Base-by-base conservation (phyloP, 2,797 vertebrate species). In the Poeciliopsis gracilis region DNA sequence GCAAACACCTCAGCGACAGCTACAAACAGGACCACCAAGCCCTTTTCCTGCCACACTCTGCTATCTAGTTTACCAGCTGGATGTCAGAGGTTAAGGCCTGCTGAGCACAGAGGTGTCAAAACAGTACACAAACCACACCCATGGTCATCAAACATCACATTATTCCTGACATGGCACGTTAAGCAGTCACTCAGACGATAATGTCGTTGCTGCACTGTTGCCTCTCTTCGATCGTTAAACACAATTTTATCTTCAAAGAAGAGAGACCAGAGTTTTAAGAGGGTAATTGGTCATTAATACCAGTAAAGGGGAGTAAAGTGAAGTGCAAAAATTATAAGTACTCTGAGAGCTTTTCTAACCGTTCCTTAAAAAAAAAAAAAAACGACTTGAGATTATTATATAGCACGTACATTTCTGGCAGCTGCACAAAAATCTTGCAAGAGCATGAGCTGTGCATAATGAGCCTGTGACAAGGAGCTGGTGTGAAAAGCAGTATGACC, bases 81-180 rank as follows among this genome's bases (percentile, higher is more conserved):
- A 93, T 91, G 91, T 92, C 90, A 90, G 78, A 83, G 92, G 93
- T 93, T 92, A 93, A 90, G 92, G 93, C 86, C 91, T 88, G 88
- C 75, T 90, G 72, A 84, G 82, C 82, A 86, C 82, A 87, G 72
- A 41, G 78, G 80, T 90, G 91, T 90, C 88, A 94, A 92, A 94
- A 92, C 77, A 53, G 63, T 79, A 76, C 86, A 78, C 33, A 33
- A 74, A 80, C 78, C 78, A 73, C 69, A 71, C 81, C 76, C 79
- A 87, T 51, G 85, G 33, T 72, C 28, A 85, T 87, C 82, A 76
- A 83, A 90, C 82, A 85, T 84, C 82, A 82, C 77, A 89, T 73
- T 72, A 73, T 73, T 47, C 28, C 76, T 49, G 66, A 80, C 77
- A 80, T 81, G 72, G 73, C 43, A 80, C 66, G 72, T 43, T 83